These are phyloP conservation scores for Picathartes gymnocephalus DNA, from an alignment of 2,113 vertebrate genomes.

Conservation along the genomic window DNA sequence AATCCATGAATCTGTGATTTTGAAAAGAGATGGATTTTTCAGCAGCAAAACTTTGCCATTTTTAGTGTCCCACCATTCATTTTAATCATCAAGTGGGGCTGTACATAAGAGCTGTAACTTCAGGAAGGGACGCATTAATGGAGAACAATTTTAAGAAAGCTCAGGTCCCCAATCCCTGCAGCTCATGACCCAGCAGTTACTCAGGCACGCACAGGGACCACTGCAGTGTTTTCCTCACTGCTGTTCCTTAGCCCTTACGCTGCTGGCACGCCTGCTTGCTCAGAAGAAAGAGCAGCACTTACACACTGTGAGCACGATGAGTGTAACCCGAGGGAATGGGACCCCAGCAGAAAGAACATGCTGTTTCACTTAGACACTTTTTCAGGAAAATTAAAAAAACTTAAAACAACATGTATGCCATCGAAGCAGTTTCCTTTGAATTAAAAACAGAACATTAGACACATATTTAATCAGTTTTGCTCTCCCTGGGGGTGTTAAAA, in stretches of 20 bases:
- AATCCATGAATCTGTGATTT: not conserved
- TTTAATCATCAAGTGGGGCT: not conserved
- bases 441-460: conserved; percentile 56
- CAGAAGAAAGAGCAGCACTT: not conserved
- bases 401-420: conserved; percentile 36
- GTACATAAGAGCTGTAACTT: not conserved
- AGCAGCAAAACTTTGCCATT: not conserved
- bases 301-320: accelerated
- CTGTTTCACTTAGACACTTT: conserved; percentile 41
- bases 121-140: not conserved
- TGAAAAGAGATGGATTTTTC: not conserved
- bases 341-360: conserved; percentile 31
- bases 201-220: not conserved
- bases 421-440: conserved; percentile 27
- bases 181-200: not conserved
- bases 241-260: not conserved
- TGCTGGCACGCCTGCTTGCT: accelerated
- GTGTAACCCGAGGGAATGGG: not conserved
- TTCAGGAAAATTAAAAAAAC: conserved; percentile 41
- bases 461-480: conserved; percentile 55
- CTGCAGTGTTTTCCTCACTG: not conserved
- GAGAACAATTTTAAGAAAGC: not conserved
- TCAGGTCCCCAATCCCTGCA: not conserved
- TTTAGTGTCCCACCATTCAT: not conserved
- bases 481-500: conserved; percentile 49